phyloP scores from a whole-genome alignment of 2,113 vertebrate genomes.

The Clarias gariepinus region DNA sequence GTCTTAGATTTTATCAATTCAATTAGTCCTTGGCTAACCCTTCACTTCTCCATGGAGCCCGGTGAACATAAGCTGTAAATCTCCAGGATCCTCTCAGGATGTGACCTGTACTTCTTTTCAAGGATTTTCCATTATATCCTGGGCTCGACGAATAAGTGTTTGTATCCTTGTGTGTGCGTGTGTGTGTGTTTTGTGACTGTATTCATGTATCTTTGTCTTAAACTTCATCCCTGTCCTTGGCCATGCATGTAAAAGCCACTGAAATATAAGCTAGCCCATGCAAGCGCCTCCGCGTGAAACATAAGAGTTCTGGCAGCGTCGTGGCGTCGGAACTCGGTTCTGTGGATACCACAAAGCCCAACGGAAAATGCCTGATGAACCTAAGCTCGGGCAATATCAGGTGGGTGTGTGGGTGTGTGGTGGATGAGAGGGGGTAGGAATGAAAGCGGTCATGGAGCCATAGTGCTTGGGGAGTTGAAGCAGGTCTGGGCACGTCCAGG shows the following conservation, averaged over 20 bases:
- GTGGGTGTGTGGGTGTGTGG: background rate
- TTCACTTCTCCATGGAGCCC: constrained; percentile 29
- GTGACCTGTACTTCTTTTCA: constrained; percentile 44
- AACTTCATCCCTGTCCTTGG: constrained; percentile 29
- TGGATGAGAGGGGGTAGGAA: background rate
- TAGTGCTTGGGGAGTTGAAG: constrained; percentile 30
- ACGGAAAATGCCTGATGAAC: constrained; percentile 28
- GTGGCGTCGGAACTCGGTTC: background rate
- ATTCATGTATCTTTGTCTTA: constrained; percentile 21
- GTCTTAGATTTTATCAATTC: constrained; percentile 57
- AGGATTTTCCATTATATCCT: constrained; percentile 42
- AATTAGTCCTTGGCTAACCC: constrained; percentile 54
- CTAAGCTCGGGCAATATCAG: constrained; percentile 29
- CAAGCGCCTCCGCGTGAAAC: constrained; percentile 39
- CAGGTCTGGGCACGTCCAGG: constrained; percentile 27
- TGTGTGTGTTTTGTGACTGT: background rate
- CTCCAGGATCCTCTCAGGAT: constrained; percentile 41
- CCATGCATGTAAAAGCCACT: constrained; percentile 22
- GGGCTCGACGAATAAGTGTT: constrained; percentile 36
- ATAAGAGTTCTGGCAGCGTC: constrained; percentile 27
- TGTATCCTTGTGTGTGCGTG: constrained; percentile 38
- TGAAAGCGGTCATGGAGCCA: background rate
- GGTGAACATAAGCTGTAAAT: constrained; percentile 47
- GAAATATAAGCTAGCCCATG: constrained; percentile 40
- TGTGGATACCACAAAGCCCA: constrained; percentile 8